These are phyloP conservation scores for roundworm (Caenorhabditis elegans) DNA, from an alignment of 1,140 invertebrate genomes.

Conservation along the genomic window WBcel235 BX284605.5:6280501-6281000, in stretches of 20 bases:
- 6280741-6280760: conserved; percentile 43
- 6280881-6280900: too few relatives aligned
- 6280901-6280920: conserved; percentile 21
- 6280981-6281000: conserved; percentile 26
- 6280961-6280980: conserved; percentile 39
- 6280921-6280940: conserved; percentile 26
- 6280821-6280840: conserved; percentile 18
- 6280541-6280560: conserved; percentile 26
- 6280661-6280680: conserved; percentile 41
- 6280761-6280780: conserved; percentile 41
- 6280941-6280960: neutral
- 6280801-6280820: conserved; percentile 38
- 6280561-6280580: conserved; percentile 38
- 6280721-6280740: conserved; percentile 45
- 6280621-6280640: conserved; percentile 34
- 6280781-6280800: conserved; percentile 42
- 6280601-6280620: conserved; percentile 39
- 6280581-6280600: conserved; percentile 21
- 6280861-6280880: conserved; percentile 2
- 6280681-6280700: conserved; percentile 35
- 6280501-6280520: conserved; percentile 24
- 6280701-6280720: conserved; percentile 43
- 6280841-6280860: conserved; percentile 22
- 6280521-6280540: conserved; percentile 35
- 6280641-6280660: conserved; percentile 29